Conservation (phyloP, 2,888 invertebrate species). For the Tyria jacobaeae region DNA sequence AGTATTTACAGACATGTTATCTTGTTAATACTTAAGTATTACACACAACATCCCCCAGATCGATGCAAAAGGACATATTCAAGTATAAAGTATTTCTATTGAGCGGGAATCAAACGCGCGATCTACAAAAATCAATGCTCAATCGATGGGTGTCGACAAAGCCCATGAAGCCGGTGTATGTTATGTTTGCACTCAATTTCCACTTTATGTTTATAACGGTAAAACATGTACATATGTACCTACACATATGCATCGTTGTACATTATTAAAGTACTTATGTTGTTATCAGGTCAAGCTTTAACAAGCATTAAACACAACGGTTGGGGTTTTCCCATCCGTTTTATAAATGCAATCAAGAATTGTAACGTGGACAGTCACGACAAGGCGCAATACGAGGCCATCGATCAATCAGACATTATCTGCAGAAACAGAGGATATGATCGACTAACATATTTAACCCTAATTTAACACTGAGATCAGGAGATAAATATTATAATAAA, state of each 20-base stretch:
- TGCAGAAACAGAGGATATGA: slow-evolving; percentile 3
- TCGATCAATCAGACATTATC: slow-evolving; percentile 41
- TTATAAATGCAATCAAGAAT: slow-evolving; percentile 47
- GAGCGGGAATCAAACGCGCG: background rate
- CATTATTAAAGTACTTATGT: slow-evolving; percentile 26
- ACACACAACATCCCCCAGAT: slow-evolving; percentile 13
- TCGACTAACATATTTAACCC: slow-evolving; percentile 42
- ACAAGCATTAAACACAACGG: slow-evolving; percentile 29
- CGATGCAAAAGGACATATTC: background rate
- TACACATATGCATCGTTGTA: slow-evolving; percentile 6
- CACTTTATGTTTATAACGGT: background rate
- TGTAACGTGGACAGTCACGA: slow-evolving; percentile 24
- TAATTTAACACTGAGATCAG: slow-evolving; percentile 10
- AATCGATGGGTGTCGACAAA: no score
- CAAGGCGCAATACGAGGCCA: slow-evolving; percentile 38
- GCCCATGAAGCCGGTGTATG: no score
- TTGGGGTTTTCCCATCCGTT: slow-evolving; percentile 47
- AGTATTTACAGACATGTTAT: no score
- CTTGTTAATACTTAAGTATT: no score
- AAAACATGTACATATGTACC: background rate
- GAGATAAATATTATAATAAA: background rate
- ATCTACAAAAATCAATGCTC: no score
- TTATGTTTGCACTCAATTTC: background rate
- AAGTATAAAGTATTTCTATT: background rate
- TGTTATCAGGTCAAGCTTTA: slow-evolving; percentile 46